Base-by-base conservation (phyloP, 1,140 invertebrate genomes). In the Phymorhynchus buccinoides region DNA sequence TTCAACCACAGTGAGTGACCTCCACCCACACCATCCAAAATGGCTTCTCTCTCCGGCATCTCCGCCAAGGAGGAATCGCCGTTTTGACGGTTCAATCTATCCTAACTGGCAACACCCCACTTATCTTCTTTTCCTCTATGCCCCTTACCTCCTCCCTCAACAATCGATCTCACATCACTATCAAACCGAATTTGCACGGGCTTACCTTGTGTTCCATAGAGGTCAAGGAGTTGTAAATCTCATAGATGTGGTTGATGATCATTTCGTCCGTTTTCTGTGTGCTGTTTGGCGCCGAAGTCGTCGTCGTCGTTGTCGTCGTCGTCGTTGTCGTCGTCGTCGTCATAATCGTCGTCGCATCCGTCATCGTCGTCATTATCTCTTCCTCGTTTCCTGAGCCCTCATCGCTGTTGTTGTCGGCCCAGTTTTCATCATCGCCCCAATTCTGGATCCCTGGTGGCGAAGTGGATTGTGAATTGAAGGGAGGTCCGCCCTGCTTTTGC, bases 221-320 rank as follows among this genome's bases (percentile, higher is more conserved):
- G 18, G 80, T 66, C 37, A 82, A 56, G 1, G 80, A 82, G 37
- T 48, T 82, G 80, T 82, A 82, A 35, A 82, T 66, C 68, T 82
- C 80, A 41, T 82, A 82, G 62, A 82, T 82, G 56, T 82, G 80
- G 9, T 82, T 82, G 80, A 82, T 82, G 52, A 82, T 82, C 0
- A 48, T 48, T 3, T 30, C 41, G 56, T 82, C 80, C 3, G 48
- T 1, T 27, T 41, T 78, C 39, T 42, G 18, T 12, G 75, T 78
- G 22, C 27, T 39, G 22, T 82, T 48, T 48, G 7, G 6, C 18
- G 7, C 18, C 44, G 44, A 48, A 6, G 44, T 6, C 44, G 44
- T 18, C 44, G 44, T 9, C 44, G 44, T 48, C 18, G 44, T 48
- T 18, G 44, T 82, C 6, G 32, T 41, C 37, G 80, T 68, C 35